A percentile compares a stretch with the other conserved stretches of the same genome.
Evolutionary conservation across 2,888 invertebrate species (phyloP).

Genomic region (Epinotia ramella): DNA sequence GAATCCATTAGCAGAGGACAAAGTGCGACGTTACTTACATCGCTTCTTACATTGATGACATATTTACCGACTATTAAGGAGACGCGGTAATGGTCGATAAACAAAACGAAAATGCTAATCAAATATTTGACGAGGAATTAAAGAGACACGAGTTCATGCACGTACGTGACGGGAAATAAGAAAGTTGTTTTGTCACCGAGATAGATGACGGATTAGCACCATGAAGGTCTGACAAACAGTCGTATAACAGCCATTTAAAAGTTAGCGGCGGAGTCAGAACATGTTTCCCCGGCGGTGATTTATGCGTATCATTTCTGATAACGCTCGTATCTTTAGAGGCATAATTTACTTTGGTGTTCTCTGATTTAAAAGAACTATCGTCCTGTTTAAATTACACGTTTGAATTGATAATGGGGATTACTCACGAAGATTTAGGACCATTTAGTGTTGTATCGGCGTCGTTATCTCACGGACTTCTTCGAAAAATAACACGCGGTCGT

Average conservation of each 20-base stretch:
- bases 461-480: conserved; percentile 43
- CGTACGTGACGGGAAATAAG: conserved; percentile 53
- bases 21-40: conserved; percentile 48
- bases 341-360: conserved; percentile 48
- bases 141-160: conserved; percentile 49
- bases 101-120: conserved; percentile 48
- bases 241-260: conserved; percentile 46
- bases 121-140: conserved; percentile 50
- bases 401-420: conserved; percentile 42
- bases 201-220: conserved; percentile 66
- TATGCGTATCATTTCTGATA: conserved; percentile 48
- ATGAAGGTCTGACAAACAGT: conserved; percentile 68
- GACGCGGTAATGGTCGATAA: conserved; percentile 42
- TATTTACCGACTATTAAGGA: conserved; percentile 36
- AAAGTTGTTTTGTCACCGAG: conserved; percentile 66
- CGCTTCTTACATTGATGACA: conserved; percentile 55
- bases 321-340: conserved; percentile 43
- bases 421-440: conserved; percentile 42
- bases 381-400: conserved; percentile 44
- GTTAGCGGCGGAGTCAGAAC: conserved; percentile 50
- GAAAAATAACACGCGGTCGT: conserved; percentile 46
- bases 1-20: conserved; percentile 59
- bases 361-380: conserved; percentile 44
- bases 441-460: conserved; percentile 44
- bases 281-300: conserved; percentile 54